A percentile compares a stretch with the other conserved stretches of the same genome.
Conservation (phyloP, 1,140 invertebrate genomes). For the Penaeus vannamei region DNA sequence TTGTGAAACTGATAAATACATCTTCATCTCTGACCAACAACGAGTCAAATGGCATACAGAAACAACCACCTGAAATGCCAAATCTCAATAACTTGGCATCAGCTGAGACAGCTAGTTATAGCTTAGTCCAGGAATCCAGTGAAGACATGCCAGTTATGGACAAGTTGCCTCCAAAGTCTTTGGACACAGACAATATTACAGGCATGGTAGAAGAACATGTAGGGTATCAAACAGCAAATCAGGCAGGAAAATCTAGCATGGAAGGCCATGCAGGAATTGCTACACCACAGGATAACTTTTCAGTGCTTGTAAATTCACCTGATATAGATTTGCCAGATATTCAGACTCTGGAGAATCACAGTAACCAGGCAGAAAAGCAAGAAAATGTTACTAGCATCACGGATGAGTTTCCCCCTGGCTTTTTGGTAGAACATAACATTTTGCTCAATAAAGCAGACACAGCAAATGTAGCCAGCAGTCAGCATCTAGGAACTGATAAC, state of each 20-base stretch:
- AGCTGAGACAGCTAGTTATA: no score
- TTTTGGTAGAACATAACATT: conserved; percentile 49
- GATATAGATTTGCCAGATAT: conserved; percentile 53
- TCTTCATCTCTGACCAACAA: not conserved
- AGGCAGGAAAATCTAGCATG: not conserved
- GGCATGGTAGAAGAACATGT: not conserved
- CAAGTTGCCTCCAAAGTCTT: not conserved
- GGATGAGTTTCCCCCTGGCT: conserved; percentile 32
- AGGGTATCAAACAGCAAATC: not conserved
- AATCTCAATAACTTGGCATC: no score
- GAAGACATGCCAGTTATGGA: conserved; percentile 16
- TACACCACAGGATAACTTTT: conserved; percentile 12
- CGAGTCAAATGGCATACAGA: not conserved
- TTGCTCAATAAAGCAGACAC: conserved; percentile 43
- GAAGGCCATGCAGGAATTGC: not conserved
- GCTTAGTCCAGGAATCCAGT: conserved; percentile 19
- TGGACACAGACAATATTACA: not conserved
- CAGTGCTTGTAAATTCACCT: conserved; percentile 44
- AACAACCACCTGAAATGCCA: not conserved
- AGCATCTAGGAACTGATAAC: not conserved
- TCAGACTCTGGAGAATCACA: conserved; percentile 3
- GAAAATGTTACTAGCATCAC: conserved; percentile 19
- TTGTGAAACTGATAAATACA: not conserved
- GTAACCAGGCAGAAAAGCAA: not conserved
- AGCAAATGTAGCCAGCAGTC: not conserved